Conservation (phyloP, 2,797 vertebrate genomes). For the Pangasius sanitwongsei region DNA sequence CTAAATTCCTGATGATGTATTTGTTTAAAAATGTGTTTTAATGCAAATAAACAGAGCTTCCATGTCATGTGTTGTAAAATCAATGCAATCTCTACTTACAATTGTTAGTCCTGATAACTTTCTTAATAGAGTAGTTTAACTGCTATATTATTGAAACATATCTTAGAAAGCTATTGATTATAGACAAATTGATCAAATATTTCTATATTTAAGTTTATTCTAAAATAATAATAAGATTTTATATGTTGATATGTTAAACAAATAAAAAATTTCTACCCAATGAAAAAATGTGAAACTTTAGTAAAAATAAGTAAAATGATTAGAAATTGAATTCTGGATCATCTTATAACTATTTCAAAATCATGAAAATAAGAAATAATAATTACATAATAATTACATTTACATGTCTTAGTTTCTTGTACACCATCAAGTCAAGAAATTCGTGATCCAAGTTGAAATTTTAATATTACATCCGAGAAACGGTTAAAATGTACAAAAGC, state of each 20-base stretch:
- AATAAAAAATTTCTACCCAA: not conserved
- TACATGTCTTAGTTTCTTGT: not conserved
- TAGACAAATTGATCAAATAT: too few species aligned
- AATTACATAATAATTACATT: not conserved
- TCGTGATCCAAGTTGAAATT: not conserved
- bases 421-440: not conserved
- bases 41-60: constrained; percentile 42
- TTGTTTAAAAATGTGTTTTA: constrained; percentile 23
- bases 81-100: not conserved
- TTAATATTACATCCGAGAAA: not conserved
- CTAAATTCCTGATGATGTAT: constrained; percentile 6
- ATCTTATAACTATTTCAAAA: not conserved
- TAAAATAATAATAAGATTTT: not conserved
- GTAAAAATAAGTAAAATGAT: not conserved
- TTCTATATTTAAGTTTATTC: not conserved
- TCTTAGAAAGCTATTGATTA: not conserved
- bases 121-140: not conserved
- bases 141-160: not conserved
- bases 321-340: not conserved
- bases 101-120: not conserved
- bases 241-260: not conserved
- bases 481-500: not conserved
- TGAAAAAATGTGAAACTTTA: not conserved
- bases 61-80: not conserved
- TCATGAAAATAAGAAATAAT: not conserved